Evolutionary conservation across 2,797 vertebrate genomes (phyloP), one percentile per base, ranked within the genome.

Genomic region (Crenuchus spilurus): DNA sequence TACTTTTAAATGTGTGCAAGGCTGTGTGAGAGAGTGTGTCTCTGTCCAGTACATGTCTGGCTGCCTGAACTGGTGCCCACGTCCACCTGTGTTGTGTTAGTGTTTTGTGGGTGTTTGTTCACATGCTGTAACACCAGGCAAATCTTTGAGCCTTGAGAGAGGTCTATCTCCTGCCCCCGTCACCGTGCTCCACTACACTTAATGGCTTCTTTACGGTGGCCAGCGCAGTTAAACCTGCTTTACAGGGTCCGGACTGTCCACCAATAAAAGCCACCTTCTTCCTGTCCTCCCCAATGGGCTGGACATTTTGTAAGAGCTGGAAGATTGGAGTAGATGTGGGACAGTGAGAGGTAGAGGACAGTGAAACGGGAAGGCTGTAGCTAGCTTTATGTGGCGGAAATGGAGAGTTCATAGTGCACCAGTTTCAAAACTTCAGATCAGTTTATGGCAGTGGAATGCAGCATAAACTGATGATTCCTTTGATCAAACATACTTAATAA

Each of bases 231-330:
- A 89, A 92, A 91, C 83, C 69, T 72, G 71, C 83, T 93, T 93
- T 89, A 93, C 81, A 54, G 84, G 86, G 79, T 82, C 86, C 83
- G 81, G 80, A 80, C 83, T 87, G 79, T 91, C 83, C 87, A 88
- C 88, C 87, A 87, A 87, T 92, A 91, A 91, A 92, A 91, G 88
- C 84, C 80, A 67, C 82, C 84, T 75, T 82, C 83, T 92, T 91
- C 87, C 89, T 89, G 85, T 90, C 79, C 81, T 66, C 77, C 78
- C 75, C 9, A 72, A 65, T 57, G 13, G 20, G 60, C 73, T 71
- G 79, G 70, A 78, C 81, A 76, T 85, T 84, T 87, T 76, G 75
- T 55, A 31, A 52, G 60, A 37, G 18, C 55, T 51, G 20, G 41
- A 41, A 70, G 65, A 41, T 63, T 55, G 68, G 18, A 64, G 41